Percentiles rank a stretch among this genome's conserved stretches.
Evolutionary conservation across 2,113 vertebrate genomes (phyloP).

Genomic region (Greenwoodochromis staneri): DNA sequence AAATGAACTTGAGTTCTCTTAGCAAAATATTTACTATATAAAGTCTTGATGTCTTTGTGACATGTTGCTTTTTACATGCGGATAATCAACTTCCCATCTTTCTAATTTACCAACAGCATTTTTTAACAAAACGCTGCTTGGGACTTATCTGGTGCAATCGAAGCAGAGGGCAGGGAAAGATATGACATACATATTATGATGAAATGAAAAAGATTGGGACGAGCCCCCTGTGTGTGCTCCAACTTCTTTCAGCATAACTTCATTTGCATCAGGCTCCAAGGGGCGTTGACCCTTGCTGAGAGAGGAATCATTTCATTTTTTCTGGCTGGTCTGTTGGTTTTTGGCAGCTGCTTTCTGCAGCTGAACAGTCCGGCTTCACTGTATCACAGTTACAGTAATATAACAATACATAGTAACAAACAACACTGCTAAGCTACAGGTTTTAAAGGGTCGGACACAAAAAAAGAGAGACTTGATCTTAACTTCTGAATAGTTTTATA

Average conservation of each 20-base stretch:
- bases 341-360: constrained; percentile 23
- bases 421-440: background rate
- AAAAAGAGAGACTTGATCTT: background rate
- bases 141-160: background rate
- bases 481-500: background rate
- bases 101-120: background rate
- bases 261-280: background rate
- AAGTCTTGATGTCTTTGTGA: background rate
- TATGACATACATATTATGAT: background rate
- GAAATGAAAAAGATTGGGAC: background rate
- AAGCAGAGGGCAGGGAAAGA: background rate
- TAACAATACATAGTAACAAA: background rate
- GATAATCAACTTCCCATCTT: background rate
- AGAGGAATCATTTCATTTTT: background rate
- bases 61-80: fast-evolving
- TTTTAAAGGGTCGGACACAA: background rate
- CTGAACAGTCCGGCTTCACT: background rate
- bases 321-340: background rate
- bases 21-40: background rate
- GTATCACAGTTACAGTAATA: background rate
- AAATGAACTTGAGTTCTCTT: fast-evolving
- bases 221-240: background rate
- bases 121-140: background rate
- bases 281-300: background rate
- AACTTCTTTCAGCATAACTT: background rate